Percentiles rank a stretch among this genome's conserved stretches.
These are phyloP conservation scores for Palythoa heliodiscus DNA, from an alignment of 92 coral and sea anemone species.

Conservation along the genomic window DNA sequence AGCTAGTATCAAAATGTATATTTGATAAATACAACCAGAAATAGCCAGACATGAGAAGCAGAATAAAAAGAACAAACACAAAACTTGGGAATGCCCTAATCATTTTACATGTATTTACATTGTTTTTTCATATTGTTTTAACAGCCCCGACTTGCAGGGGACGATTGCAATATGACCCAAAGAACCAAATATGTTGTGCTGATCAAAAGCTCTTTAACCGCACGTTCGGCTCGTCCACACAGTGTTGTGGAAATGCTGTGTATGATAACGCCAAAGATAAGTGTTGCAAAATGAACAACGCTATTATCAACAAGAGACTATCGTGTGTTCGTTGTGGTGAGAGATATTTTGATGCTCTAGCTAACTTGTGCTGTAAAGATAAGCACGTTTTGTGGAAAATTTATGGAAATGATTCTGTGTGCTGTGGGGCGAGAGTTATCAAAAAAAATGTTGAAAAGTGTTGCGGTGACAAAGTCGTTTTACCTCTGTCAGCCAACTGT, in stretches of 20 bases:
- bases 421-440: constrained; percentile 7
- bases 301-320: neutral
- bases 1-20: too few relatives aligned
- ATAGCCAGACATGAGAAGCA: too few relatives aligned
- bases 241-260: neutral
- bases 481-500: constrained; percentile 5
- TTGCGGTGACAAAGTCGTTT: neutral
- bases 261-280: neutral
- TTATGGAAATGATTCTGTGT: neutral
- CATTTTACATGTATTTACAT: too few relatives aligned
- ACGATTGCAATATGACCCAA: neutral
- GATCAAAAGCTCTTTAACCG: constrained; percentile 3
- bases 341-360: neutral
- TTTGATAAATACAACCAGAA: too few relatives aligned
- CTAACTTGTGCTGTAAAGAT: constrained; percentile 8
- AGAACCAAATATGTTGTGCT: constrained; percentile 3
- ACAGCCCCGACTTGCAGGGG: neutral
- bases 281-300: neutral
- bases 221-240: neutral
- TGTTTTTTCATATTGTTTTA: neutral
- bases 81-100: too few relatives aligned
- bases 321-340: constrained; percentile 11
- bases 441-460: neutral
- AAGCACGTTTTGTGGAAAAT: constrained; percentile 3
- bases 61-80: too few relatives aligned